phyloP scores from a whole-genome alignment of 2,113 vertebrate genomes.

The Lanius ludovicianus region DNA sequence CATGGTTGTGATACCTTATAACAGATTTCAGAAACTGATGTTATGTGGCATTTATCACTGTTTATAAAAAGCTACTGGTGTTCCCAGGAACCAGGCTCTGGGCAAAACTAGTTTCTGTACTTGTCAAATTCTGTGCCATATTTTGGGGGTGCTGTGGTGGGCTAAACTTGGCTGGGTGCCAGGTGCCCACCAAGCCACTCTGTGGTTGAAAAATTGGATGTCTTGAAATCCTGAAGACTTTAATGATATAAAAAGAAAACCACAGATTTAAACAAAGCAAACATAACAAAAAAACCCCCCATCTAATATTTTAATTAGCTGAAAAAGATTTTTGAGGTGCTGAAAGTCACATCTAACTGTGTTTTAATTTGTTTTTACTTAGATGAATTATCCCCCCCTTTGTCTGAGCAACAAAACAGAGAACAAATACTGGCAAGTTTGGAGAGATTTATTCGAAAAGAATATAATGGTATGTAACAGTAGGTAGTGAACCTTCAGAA shows the following conservation, averaged over 20 bases:
- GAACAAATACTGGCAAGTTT: conserved; percentile 92
- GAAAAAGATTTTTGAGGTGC: background rate
- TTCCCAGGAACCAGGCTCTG: background rate
- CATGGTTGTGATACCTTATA: background rate
- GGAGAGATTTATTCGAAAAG: conserved; percentile 96
- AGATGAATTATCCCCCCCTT: conserved; percentile 91
- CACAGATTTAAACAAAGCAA: background rate
- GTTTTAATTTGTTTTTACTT: conserved; percentile 33
- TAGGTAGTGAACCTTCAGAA: background rate
- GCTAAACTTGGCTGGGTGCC: background rate
- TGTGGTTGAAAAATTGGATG: background rate
- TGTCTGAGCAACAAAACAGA: conserved; percentile 91
- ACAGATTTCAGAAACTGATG: background rate
- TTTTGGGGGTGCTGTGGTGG: background rate
- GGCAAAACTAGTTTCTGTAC: background rate
- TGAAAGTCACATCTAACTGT: background rate
- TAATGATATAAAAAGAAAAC: background rate
- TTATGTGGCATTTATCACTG: background rate
- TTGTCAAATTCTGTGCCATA: background rate
- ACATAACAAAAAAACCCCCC: background rate
- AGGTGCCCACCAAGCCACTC: background rate
- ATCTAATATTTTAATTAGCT: background rate
- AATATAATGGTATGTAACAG: conserved; percentile 88
- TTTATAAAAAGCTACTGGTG: background rate
- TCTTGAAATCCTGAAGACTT: background rate